Evolutionary conservation across 2,888 invertebrate species (phyloP).

Genomic region (Philereme vetulata): DNA sequence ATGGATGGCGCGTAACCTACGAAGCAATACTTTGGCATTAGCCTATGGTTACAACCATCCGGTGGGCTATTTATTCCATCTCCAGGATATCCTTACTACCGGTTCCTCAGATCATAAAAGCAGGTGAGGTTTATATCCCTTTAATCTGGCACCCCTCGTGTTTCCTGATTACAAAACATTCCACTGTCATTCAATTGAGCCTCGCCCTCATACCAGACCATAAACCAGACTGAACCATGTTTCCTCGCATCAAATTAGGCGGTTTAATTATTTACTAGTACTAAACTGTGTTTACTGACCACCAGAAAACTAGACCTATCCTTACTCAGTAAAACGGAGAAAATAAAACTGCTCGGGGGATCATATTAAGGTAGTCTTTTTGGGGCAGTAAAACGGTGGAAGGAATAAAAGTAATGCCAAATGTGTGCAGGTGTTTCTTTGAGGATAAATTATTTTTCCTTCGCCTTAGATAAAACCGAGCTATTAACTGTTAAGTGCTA

Average conservation of each 20-base stretch:
- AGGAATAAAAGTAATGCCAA: constrained; percentile 73
- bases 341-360: constrained; percentile 54
- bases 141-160: constrained; percentile 43
- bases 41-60: no score
- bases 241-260: constrained; percentile 80
- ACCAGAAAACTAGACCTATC: constrained; percentile 63
- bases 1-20: no score
- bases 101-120: no score
- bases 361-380: constrained; percentile 65
- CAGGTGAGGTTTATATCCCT: constrained; percentile 39
- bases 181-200: constrained; percentile 63
- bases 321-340: constrained; percentile 42
- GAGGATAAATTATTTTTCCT: constrained; percentile 59
- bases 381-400: constrained; percentile 66
- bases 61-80: no score
- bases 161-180: constrained; percentile 49
- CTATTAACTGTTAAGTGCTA: constrained; percentile 17
- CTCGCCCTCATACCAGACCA: constrained; percentile 60
- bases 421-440: constrained; percentile 69
- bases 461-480: constrained; percentile 47
- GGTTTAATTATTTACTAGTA: constrained; percentile 80
- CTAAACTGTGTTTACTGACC: constrained; percentile 70
- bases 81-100: no score
- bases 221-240: constrained; percentile 65
- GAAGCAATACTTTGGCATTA: no score